These are phyloP conservation scores for Rhyacichthys aspro DNA, from an alignment of 2,797 vertebrate genomes.

Conservation along the genomic window DNA sequence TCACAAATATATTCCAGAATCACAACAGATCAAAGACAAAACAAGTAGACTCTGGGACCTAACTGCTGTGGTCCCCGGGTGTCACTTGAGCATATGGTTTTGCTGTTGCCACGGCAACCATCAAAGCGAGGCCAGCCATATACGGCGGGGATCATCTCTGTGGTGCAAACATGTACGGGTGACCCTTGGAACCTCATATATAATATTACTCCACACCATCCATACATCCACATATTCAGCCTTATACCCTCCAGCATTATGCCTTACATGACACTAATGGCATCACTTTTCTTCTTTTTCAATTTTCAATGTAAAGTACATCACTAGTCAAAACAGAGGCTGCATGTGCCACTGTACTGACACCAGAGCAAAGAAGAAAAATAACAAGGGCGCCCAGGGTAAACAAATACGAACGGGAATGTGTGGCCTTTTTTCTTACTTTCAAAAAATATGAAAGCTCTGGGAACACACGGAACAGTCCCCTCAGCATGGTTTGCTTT, in stretches of 20 bases:
- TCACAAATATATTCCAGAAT: neutral
- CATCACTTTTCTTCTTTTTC: neutral
- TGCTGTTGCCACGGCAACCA: constrained; percentile 67
- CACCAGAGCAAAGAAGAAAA: constrained; percentile 22
- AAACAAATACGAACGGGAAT: constrained; percentile 28
- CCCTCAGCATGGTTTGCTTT: constrained; percentile 19
- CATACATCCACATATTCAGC: constrained; percentile 1
- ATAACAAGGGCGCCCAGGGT: constrained; percentile 15
- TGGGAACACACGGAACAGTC: constrained; percentile 14
- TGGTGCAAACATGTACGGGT: constrained; percentile 36
- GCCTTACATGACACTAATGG: neutral
- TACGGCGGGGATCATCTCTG: constrained; percentile 30
- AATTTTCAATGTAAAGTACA: constrained; percentile 8
- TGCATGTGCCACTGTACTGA: constrained; percentile 11
- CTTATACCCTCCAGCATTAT: neutral
- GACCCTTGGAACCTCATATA: constrained; percentile 42
- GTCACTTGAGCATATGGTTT: constrained; percentile 47
- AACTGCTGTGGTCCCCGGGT: constrained; percentile 27
- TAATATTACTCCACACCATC: constrained; percentile 22
- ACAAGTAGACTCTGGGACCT: constrained; percentile 8
- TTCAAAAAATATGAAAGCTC: constrained; percentile 27
- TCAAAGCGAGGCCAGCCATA: constrained; percentile 39
- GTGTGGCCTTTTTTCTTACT: constrained; percentile 20
- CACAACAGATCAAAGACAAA: constrained; percentile 10
- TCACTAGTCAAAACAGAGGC: constrained; percentile 4